Evolutionary conservation across 2,888 invertebrate species (phyloP).

Genomic region (Gasteruption jaculator): DNA sequence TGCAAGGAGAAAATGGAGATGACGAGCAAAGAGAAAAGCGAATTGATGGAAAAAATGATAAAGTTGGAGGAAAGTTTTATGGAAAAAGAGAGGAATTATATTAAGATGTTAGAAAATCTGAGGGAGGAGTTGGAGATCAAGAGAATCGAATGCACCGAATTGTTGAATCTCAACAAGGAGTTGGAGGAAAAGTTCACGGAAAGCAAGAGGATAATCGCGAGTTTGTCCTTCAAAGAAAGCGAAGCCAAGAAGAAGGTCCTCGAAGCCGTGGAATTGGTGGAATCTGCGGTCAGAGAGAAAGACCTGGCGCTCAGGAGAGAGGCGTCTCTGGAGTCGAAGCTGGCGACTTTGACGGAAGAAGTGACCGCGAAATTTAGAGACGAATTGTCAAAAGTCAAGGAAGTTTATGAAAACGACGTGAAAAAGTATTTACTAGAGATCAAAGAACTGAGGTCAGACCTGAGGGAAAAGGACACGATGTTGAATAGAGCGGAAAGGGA

Average conservation of each 20-base stretch:
- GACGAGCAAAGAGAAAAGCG: constrained; percentile 51
- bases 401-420: constrained; percentile 59
- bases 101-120: constrained; percentile 28
- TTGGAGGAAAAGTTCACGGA: constrained; percentile 51
- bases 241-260: constrained; percentile 56
- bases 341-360: constrained; percentile 34
- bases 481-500: constrained; percentile 57
- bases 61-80: constrained; percentile 24
- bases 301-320: constrained; percentile 56
- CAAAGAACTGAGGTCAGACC: constrained; percentile 56
- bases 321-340: constrained; percentile 33
- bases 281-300: constrained; percentile 58
- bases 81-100: constrained; percentile 30
- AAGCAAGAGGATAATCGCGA: constrained; percentile 47
- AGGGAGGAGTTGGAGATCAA: constrained; percentile 40
- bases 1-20: constrained; percentile 54
- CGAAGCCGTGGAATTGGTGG: constrained; percentile 58
- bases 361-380: constrained; percentile 48
- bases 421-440: constrained; percentile 58
- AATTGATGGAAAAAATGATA: constrained; percentile 44
- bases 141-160: constrained; percentile 24
- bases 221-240: constrained; percentile 50
- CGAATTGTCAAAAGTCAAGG: constrained; percentile 59
- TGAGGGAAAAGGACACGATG: constrained; percentile 57
- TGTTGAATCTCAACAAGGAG: constrained; percentile 32